These are phyloP conservation scores for Thereuonema tuberculata DNA, from an alignment of 1,140 invertebrate genomes.

Conservation along the genomic window DNA sequence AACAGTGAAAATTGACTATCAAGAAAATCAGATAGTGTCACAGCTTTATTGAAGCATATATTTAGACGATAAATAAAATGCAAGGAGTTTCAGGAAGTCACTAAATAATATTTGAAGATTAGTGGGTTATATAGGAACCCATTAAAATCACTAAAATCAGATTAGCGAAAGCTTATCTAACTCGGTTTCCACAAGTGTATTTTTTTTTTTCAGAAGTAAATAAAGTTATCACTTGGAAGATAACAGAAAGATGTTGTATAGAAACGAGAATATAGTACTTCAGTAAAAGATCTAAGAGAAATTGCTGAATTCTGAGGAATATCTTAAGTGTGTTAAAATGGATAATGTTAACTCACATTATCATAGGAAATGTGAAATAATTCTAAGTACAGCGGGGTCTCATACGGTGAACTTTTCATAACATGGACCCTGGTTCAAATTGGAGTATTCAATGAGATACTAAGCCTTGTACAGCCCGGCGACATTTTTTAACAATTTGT, in stretches of 20 bases:
- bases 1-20: too few relatives aligned
- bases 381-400: too few relatives aligned
- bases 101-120: not conserved
- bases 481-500: too few relatives aligned
- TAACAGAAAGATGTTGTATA: not conserved
- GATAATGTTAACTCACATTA: too few relatives aligned
- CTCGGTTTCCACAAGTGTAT: not conserved
- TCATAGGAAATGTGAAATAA: too few relatives aligned
- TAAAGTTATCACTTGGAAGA: not conserved
- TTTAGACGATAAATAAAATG: not conserved
- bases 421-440: too few relatives aligned
- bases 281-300: not conserved
- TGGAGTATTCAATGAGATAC: too few relatives aligned
- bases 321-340: not conserved
- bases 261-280: not conserved
- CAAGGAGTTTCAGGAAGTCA: not conserved
- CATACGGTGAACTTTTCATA: too few relatives aligned
- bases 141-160: not conserved
- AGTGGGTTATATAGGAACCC: not conserved
- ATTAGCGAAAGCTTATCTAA: not conserved
- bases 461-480: too few relatives aligned
- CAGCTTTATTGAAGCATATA: not conserved
- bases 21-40: not conserved
- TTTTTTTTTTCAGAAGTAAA: not conserved
- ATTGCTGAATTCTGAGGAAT: not conserved